Percentiles rank a stretch among this genome's conserved stretches.
Conservation (phyloP, 2,797 vertebrate genomes). For the Pseudochirops corinnae region DNA sequence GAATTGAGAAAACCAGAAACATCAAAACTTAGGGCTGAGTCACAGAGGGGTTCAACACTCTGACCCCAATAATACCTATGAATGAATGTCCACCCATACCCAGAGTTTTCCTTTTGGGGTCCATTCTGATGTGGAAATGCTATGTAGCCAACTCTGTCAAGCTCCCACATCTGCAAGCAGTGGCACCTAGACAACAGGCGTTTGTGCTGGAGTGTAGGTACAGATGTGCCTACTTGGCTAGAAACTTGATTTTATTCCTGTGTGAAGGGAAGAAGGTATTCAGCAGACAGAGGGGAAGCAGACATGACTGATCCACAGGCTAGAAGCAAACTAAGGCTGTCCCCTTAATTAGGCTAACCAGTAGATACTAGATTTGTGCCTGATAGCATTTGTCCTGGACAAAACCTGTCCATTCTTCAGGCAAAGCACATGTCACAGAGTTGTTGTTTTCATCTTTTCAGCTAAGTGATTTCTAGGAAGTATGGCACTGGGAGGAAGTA, state of each 20-base stretch:
- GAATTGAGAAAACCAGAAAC: background rate
- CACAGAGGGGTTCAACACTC: background rate
- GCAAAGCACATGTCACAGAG: too few species aligned
- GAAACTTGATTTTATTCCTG: background rate
- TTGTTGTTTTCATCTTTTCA: too few species aligned
- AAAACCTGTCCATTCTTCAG: background rate
- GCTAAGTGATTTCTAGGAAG: too few species aligned
- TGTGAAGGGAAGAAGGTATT: background rate
- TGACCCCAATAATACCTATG: background rate
- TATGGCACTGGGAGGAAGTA: background rate
- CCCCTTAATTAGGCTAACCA: background rate
- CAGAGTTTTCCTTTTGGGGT: background rate
- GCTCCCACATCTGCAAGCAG: background rate
- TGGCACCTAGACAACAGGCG: background rate
- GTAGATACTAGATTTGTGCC: background rate
- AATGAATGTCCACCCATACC: background rate
- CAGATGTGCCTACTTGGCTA: background rate
- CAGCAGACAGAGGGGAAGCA: background rate
- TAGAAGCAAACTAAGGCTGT: background rate
- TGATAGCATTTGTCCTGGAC: background rate
- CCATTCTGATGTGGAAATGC: background rate
- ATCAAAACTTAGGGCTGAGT: background rate
- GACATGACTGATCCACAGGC: background rate
- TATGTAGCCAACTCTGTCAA: background rate
- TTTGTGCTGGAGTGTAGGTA: background rate